These are phyloP conservation scores for Prolemur simus DNA, from an alignment of 2,113 vertebrate genomes.

Conservation along the genomic window DNA sequence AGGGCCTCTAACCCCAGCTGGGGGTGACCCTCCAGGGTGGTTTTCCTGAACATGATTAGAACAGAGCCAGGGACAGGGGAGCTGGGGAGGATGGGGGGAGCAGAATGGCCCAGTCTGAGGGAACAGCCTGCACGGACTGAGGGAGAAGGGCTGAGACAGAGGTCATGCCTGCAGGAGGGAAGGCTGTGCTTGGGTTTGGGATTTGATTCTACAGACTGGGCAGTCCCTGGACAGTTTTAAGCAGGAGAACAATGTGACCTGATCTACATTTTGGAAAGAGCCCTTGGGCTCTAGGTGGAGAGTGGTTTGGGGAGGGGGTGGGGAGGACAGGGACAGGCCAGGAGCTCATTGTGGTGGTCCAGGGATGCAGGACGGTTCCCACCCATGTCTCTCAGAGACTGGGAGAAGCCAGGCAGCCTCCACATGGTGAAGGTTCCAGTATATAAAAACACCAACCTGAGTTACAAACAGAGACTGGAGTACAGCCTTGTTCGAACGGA, in stretches of 20 bases:
- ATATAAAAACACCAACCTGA: neutral
- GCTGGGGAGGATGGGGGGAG: too few relatives aligned
- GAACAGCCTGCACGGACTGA: neutral
- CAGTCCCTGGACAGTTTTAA: neutral
- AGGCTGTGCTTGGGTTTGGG: neutral
- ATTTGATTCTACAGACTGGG: neutral
- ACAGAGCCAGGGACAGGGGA: neutral
- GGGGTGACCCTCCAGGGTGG: fast-evolving
- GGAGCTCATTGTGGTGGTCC: fast-evolving
- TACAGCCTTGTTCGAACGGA: fast-evolving
- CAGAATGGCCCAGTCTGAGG: neutral
- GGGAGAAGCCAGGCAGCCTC: neutral
- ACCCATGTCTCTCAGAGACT: neutral
- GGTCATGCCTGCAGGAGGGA: fast-evolving
- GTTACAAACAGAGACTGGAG: neutral
- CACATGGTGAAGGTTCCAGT: fast-evolving
- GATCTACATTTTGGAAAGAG: neutral
- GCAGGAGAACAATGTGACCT: neutral
- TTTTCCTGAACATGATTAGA: neutral
- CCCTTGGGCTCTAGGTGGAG: neutral
- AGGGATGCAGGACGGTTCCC: neutral
- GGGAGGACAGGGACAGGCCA: neutral
- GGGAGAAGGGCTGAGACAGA: neutral
- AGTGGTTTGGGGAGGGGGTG: too few relatives aligned
- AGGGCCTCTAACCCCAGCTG: neutral